Base-by-base conservation (phyloP, 2,888 invertebrate species). In the Galerucella nymphaeae region DNA sequence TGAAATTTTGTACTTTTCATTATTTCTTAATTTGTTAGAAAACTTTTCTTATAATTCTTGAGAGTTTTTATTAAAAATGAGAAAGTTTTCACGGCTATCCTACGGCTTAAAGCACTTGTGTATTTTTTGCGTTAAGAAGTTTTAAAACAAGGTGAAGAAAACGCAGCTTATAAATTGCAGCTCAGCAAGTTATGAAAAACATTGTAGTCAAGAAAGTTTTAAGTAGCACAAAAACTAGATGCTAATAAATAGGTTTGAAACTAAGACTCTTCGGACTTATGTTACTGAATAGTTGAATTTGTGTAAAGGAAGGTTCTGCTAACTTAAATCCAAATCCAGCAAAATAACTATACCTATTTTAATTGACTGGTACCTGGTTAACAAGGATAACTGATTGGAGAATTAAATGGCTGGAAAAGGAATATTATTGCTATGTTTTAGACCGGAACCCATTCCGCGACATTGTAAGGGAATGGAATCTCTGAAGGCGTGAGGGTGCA, bases 61-160 rank as follows among this genome's bases (percentile, higher is more conserved):
- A 53, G 53, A 53, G 53, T 53, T 53, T 53, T 8, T 53, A 53
- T 53, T 53, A 53, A 53, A 53, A 18, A 16, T 53, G 18, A 53
- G 53, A 53, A 53, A 53, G 53, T 53, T 53, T 18, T 53, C n/a
- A 16, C 10, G 53, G 53, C 18, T 16, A 16, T 53, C 1, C 45
- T 53, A 2, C 53, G 53, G 16, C 10, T 53, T 53, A 9, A 11
- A 53, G 53, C 53, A 53, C 53, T 53, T 53, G 53, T n/a, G 48
- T 48, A 30, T 48, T n/a, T n/a, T 48, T 6, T 9, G 18, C 8
- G 18, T 18, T 18, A 1, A 53, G n/a, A 53, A 53, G 18, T 53
- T 53, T 53, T 53, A 0, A 53, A 53, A 53, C 53, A 53, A 53
- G 16, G 18, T 45, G 18, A 16, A 10, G 10, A 16, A 53, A 53